Evolutionary conservation across 2,888 invertebrate species (phyloP), one percentile per base, ranked within the genome.

Genomic region (Gymnocheta viridis): DNA sequence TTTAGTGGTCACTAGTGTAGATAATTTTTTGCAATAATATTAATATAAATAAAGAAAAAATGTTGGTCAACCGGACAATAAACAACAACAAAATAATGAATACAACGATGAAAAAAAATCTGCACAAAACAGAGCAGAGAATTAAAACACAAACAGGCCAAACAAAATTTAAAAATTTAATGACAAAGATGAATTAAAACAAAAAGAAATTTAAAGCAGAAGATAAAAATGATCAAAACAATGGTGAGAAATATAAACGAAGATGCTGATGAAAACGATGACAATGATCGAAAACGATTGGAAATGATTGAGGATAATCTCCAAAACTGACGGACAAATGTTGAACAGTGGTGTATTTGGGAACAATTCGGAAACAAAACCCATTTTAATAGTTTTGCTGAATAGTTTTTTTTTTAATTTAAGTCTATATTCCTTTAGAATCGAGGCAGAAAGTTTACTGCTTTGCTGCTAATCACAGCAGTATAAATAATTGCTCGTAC

Each of bases 21-120:
- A n/a, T 5, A 74, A 7, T 38, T 70, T 73, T 82, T 79, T 80
- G 74, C 80, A 80, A 60, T 49, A 83, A 72, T 22, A 64, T 22
- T 17, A 60, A 38, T 60, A 67, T 32, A 66, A 51, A 38, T 66
- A 17, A 47, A 0, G 35, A 54, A 73, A 70, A 79, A 83, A 83
- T 80, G 58, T 84, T 84, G 83, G 83, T 83, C 83, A 83, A 83
- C 80, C 70, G 67, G 62, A 77, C 80, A 81, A 47, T 67, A 80
- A 76, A 76, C 32, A n/a, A 47, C 74, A 38, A 54, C 54, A 60
- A 66, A 41, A 35, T 9, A 22, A 38, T 14, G 10, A 47, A 56
- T n/a, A 29, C 12, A 54, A 12, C 51, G 56, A 69, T 22, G 27
- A 32, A 24, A 35, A 17, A 51, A 27, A 44, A 60, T 41, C 41